These are phyloP conservation scores for Microtus montanus DNA, from an alignment of 2,113 vertebrate species.

Conservation along the genomic window DNA sequence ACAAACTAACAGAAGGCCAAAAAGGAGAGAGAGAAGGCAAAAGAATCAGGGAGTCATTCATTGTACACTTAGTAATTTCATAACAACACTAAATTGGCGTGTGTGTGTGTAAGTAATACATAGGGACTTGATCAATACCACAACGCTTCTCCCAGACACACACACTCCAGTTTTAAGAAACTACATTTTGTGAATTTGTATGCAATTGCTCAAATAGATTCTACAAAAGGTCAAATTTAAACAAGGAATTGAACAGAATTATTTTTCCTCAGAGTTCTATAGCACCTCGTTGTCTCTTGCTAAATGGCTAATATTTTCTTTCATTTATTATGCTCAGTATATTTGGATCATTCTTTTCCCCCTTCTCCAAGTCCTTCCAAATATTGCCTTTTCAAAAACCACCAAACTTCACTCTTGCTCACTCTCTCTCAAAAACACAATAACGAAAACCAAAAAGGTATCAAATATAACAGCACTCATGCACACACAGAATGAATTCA, in stretches of 20 bases:
- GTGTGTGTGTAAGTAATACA: not conserved
- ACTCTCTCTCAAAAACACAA: not conserved
- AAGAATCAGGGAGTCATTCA: not conserved
- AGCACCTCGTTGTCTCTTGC: not conserved
- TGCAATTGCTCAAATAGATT: not conserved
- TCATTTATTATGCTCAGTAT: not conserved
- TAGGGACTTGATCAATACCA: not conserved
- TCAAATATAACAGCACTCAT: not conserved
- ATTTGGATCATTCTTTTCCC: not conserved
- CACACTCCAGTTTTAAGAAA: not conserved
- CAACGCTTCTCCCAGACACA: not conserved
- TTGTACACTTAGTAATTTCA: not conserved
- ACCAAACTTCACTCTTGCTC: not conserved
- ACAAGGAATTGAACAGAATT: not conserved
- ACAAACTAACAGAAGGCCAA: not conserved
- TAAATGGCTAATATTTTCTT: not conserved
- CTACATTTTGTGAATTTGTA: not conserved
- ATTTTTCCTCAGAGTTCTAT: not conserved
- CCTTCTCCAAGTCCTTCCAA: not conserved
- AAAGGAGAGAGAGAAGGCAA: too few species aligned
- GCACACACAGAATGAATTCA: not conserved
- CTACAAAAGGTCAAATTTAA: not conserved
- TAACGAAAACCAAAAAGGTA: not conserved
- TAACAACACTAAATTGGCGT: not conserved
- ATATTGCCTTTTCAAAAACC: not conserved